Conservation (phyloP, 2,797 vertebrate species). For the Notoglanidium macrostoma region DNA sequence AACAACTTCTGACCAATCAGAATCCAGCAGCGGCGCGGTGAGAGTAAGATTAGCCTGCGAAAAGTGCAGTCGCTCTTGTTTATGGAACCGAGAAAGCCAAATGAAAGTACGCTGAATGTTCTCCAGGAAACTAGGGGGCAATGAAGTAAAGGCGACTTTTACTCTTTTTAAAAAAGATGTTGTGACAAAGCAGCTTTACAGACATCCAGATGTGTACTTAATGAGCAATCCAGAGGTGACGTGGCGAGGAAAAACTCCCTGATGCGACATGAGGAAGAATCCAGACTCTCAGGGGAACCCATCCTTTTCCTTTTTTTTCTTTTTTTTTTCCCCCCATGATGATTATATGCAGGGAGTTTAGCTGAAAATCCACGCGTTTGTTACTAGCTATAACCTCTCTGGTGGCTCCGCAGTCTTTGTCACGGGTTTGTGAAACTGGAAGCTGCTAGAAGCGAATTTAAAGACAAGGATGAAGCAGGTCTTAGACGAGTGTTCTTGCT, state of each 20-base stretch:
- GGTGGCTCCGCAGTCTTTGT: not conserved
- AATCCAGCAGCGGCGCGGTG: not conserved
- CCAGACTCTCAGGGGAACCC: not conserved
- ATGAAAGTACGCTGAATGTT: not conserved
- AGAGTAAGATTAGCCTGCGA: not conserved
- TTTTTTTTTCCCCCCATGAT: not conserved
- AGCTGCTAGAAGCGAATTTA: not conserved
- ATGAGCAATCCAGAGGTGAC: slow-evolving; percentile 2
- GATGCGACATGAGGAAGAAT: not conserved
- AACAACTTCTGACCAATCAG: not conserved
- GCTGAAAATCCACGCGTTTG: not conserved
- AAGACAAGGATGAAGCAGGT: not conserved
- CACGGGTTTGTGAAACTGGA: not conserved
- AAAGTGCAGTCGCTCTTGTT: not conserved
- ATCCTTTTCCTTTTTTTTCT: not conserved
- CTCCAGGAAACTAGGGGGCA: not conserved
- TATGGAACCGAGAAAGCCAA: not conserved
- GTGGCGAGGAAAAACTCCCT: not conserved
- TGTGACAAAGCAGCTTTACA: not conserved
- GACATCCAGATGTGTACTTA: not conserved
- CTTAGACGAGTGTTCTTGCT: not conserved
- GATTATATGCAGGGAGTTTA: not conserved
- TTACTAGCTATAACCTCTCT: not conserved
- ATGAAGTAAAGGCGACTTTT: not conserved
- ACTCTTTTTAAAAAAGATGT: not conserved